phyloP scores from a whole-genome alignment of 2,797 vertebrate genomes.

The Malurus leucopterus region DNA sequence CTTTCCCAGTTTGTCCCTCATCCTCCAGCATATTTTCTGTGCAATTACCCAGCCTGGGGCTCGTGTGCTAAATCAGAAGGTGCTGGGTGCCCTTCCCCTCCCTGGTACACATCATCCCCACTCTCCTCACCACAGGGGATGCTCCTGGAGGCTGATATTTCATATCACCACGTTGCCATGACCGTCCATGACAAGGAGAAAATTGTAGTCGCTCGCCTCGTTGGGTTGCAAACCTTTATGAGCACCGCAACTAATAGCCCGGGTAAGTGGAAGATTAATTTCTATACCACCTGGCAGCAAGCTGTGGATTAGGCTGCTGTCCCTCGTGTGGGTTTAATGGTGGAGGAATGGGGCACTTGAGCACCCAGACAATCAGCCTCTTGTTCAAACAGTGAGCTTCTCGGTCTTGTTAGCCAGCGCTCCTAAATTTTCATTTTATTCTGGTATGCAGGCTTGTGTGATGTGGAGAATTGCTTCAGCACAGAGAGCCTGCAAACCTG shows the following conservation, averaged over 20 bases:
- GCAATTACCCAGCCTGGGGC: neutral
- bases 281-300: slow-evolving; percentile 75
- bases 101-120: fast-evolving
- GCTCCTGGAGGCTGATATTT: neutral
- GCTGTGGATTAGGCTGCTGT: slow-evolving; percentile 65
- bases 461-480: slow-evolving; percentile 62
- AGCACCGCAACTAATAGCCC: slow-evolving; percentile 44
- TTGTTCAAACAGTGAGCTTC: slow-evolving; percentile 67
- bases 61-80: neutral
- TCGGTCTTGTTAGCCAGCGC: slow-evolving; percentile 67
- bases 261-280: slow-evolving; percentile 78
- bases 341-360: slow-evolving; percentile 66
- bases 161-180: neutral
- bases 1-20: neutral
- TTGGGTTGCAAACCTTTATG: slow-evolving; percentile 45
- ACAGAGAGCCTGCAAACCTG: slow-evolving; percentile 60
- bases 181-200: slow-evolving; percentile 1
- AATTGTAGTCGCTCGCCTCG: slow-evolving; percentile 1
- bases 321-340: slow-evolving; percentile 64
- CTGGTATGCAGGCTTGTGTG: slow-evolving; percentile 67
- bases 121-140: neutral
- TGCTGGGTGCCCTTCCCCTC: neutral
- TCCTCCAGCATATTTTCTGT: neutral
- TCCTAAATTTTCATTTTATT: slow-evolving; percentile 62
- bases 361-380: slow-evolving; percentile 71